Conservation (phyloP, 2,888 invertebrate species). For the Volucella bombylans region DNA sequence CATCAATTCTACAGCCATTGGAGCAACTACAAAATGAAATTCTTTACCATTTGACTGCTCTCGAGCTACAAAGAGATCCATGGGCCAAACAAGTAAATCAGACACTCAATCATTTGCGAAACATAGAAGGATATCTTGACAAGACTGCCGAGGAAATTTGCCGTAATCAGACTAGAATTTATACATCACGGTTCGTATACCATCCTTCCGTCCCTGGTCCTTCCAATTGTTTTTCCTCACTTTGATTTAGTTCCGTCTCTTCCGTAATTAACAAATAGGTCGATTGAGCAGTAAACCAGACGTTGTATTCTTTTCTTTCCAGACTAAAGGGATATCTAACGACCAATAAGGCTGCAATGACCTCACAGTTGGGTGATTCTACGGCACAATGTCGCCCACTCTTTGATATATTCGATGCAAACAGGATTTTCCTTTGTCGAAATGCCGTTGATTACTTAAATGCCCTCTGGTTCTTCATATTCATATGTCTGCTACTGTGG, state of each 20-base stretch:
- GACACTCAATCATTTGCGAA: slow-evolving; percentile 88
- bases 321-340: slow-evolving; percentile 87
- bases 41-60: slow-evolving; percentile 89
- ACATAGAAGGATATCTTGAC: slow-evolving; percentile 90
- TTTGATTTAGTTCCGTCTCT: slow-evolving; percentile 22
- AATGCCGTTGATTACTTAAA: slow-evolving; percentile 83
- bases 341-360: slow-evolving; percentile 87
- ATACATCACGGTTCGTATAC: slow-evolving; percentile 79
- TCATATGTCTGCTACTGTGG: slow-evolving; percentile 85
- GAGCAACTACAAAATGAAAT: slow-evolving; percentile 88
- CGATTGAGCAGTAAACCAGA: slow-evolving; percentile 8
- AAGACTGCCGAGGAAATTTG: slow-evolving; percentile 88
- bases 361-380: slow-evolving; percentile 85
- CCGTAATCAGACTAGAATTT: slow-evolving; percentile 84
- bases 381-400: slow-evolving; percentile 89
- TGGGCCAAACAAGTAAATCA: slow-evolving; percentile 88
- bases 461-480: slow-evolving; percentile 88
- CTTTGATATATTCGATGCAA: slow-evolving; percentile 87
- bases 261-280: slow-evolving; percentile 43
- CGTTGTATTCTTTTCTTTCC: slow-evolving; percentile 13
- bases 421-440: slow-evolving; percentile 83
- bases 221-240: slow-evolving; percentile 21
- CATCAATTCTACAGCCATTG: slow-evolving; percentile 86
- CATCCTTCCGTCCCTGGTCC: not conserved
- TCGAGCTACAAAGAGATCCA: slow-evolving; percentile 89